A percentile compares a stretch with the other conserved stretches of the same genome.
Evolutionary conservation across 2,888 invertebrate species (phyloP).

Genomic region (Drymonia ruficornis): DNA sequence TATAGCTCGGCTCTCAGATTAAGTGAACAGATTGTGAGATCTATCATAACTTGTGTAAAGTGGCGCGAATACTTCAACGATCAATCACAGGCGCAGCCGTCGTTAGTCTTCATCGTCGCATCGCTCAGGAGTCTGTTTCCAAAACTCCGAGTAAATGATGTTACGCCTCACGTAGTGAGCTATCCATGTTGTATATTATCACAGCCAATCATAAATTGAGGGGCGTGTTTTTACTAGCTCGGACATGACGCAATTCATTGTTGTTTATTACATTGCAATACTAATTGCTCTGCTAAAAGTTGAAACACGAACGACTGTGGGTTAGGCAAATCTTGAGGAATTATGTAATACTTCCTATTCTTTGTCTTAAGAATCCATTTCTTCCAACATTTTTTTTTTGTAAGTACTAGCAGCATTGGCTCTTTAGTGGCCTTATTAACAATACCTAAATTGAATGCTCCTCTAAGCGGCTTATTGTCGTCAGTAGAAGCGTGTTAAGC

Average conservation of each 20-base stretch:
- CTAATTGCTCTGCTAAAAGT: too few relatives aligned
- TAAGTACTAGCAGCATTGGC: background rate
- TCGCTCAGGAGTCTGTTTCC: background rate
- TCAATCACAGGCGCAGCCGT: conserved; percentile 28
- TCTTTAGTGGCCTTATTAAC: conserved; percentile 15
- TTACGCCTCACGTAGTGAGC: background rate
- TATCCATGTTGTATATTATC: too few relatives aligned
- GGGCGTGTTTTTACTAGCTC: too few relatives aligned
- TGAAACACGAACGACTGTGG: too few relatives aligned
- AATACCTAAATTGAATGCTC: conserved; percentile 20
- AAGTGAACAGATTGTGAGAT: background rate
- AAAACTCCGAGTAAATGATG: background rate
- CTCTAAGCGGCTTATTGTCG: conserved; percentile 40
- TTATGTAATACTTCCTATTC: too few relatives aligned
- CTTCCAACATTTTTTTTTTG: background rate
- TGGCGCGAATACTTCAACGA: conserved; percentile 9
- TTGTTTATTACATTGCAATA: too few relatives aligned
- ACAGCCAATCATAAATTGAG: too few relatives aligned
- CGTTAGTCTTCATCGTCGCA: conserved; percentile 35
- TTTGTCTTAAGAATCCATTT: background rate
- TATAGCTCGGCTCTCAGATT: background rate
- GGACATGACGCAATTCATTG: too few relatives aligned
- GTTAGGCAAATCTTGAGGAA: too few relatives aligned
- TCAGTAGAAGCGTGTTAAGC: background rate
- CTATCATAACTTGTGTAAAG: conserved; percentile 1